Conservation (phyloP, 2,113 vertebrate genomes). For the Gymnobelideus leadbeateri region DNA sequence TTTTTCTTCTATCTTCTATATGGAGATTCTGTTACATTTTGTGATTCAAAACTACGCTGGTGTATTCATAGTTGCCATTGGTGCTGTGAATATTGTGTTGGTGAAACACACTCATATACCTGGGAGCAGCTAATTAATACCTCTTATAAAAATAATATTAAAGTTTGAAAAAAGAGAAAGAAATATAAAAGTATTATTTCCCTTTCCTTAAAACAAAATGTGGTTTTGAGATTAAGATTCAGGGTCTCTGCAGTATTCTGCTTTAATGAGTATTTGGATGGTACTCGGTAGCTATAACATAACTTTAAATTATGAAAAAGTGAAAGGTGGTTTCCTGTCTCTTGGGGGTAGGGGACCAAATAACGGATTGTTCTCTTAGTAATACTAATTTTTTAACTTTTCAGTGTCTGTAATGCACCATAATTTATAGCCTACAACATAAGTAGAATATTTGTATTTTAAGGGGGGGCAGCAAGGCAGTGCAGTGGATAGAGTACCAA, state of each 20-base stretch:
- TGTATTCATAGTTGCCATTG: too few species aligned
- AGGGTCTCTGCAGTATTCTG: neutral
- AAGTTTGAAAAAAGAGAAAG: conserved; percentile 26
- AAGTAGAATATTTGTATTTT: neutral
- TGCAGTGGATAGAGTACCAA: neutral
- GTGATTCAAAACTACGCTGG: too few species aligned
- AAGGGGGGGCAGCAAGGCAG: neutral
- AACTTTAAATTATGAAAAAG: neutral
- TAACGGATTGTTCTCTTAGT: neutral
- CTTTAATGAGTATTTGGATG: neutral
- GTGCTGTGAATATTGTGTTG: too few species aligned
- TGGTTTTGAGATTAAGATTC: neutral
- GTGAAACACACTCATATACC: neutral
- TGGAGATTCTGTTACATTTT: too few species aligned
- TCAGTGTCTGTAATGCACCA: neutral
- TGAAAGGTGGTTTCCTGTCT: neutral
- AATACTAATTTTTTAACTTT: neutral
- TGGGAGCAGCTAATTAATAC: conserved; percentile 18
- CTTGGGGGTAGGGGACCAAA: neutral
- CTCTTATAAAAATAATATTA: conserved; percentile 54
- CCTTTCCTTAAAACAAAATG: neutral
- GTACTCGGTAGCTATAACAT: neutral
- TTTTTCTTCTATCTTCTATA: too few species aligned
- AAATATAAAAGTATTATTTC: conserved; percentile 14
- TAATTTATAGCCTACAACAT: neutral